These are phyloP conservation scores for Cataglyphis albicans DNA, from an alignment of 2,888 invertebrate genomes.

Conservation along the genomic window DNA sequence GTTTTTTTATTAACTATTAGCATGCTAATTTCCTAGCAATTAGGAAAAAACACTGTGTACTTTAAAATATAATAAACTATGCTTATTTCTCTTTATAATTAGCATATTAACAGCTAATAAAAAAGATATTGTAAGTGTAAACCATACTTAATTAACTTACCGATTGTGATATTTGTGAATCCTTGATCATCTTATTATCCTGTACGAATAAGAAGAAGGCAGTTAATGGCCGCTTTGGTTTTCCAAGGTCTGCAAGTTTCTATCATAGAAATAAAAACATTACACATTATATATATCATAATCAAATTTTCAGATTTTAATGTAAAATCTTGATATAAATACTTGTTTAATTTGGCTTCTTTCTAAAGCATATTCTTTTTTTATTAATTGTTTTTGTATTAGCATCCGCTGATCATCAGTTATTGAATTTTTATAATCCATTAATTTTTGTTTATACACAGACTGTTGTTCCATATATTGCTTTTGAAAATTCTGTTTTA, in stretches of 20 bases:
- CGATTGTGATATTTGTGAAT: background rate
- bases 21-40: no score
- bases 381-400: constrained; percentile 1
- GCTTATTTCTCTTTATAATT: no score
- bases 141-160: constrained; percentile 5
- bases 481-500: constrained; percentile 19
- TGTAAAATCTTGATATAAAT: background rate
- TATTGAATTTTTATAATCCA: constrained; percentile 35
- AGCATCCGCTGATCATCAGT: background rate
- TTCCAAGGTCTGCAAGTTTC: constrained; percentile 29
- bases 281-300: background rate
- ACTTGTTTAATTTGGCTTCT: constrained; percentile 22
- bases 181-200: constrained; percentile 2
- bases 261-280: background rate
- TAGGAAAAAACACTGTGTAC: no score
- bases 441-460: constrained; percentile 42
- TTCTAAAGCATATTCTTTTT: background rate
- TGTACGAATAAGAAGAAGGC: constrained; percentile 3
- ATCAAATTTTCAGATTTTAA: background rate
- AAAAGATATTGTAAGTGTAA: no score
- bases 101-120: no score
- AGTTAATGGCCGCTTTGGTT: constrained; percentile 37
- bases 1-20: no score
- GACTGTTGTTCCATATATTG: constrained; percentile 17
- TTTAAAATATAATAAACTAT: no score